These are phyloP conservation scores for Mobula hypostoma DNA, from an alignment of 2,113 vertebrate species.

Conservation along the genomic window DNA sequence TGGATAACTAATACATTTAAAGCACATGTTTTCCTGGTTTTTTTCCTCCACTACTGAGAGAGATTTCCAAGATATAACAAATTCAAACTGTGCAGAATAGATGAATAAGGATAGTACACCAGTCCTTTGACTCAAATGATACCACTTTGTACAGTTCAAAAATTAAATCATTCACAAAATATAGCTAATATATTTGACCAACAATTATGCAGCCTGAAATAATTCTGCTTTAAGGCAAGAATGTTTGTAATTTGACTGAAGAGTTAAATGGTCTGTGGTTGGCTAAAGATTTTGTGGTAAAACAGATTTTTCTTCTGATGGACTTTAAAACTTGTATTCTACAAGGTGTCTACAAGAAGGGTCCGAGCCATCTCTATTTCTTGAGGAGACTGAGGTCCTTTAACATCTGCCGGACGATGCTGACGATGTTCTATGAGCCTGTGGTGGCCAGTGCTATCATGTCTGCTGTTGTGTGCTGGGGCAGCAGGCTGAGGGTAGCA, in stretches of 20 bases:
- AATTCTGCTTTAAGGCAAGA: not conserved
- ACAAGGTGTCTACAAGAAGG: no score
- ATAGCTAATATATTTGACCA: not conserved
- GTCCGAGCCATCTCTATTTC: no score
- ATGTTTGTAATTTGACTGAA: not conserved
- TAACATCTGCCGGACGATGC: no score
- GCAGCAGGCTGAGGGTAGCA: no score
- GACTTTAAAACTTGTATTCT: not conserved
- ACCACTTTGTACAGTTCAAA: not conserved
- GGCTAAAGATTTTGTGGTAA: not conserved
- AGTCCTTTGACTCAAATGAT: not conserved
- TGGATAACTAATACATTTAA: not conserved
- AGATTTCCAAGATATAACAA: not conserved
- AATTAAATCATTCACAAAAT: not conserved
- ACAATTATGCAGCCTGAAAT: not conserved
- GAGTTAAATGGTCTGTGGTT: not conserved
- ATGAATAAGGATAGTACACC: not conserved
- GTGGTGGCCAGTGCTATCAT: no score
- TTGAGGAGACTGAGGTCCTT: no score
- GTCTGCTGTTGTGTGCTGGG: no score
- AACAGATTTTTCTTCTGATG: not conserved
- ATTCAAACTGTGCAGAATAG: not conserved
- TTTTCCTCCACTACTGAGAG: not conserved
- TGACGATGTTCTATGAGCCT: no score
- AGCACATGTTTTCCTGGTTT: not conserved